A percentile compares a stretch with the other conserved stretches of the same genome.
Evolutionary conservation across 2,797 vertebrate genomes (phyloP).

Genomic region (Crocodylus rhombifer): DNA sequence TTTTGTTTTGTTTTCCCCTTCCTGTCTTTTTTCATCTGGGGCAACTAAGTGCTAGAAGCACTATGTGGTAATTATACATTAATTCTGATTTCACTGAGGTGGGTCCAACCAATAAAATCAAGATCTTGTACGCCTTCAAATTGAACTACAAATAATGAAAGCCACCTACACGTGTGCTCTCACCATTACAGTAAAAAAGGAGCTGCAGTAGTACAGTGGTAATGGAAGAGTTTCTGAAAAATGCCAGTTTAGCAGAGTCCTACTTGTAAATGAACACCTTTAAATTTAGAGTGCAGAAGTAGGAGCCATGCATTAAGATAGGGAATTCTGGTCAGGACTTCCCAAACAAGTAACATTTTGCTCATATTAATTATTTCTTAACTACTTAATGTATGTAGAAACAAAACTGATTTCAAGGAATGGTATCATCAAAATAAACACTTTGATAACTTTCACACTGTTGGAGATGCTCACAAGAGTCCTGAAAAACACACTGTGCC

Average conservation of each 20-base stretch:
- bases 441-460: background rate
- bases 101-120: background rate
- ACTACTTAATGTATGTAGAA: background rate
- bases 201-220: too few relatives aligned
- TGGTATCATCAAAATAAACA: accelerated
- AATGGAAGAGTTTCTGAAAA: too few relatives aligned
- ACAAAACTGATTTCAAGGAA: background rate
- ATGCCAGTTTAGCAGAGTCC: too few relatives aligned
- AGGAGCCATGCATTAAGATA: too few relatives aligned
- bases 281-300: too few relatives aligned
- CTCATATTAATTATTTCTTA: background rate
- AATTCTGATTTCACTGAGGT: background rate
- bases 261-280: too few relatives aligned
- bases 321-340: too few relatives aligned
- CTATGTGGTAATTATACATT: background rate
- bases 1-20: background rate
- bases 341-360: background rate
- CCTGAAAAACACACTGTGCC: background rate
- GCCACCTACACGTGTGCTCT: too few relatives aligned
- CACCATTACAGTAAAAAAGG: too few relatives aligned
- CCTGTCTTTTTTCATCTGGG: background rate
- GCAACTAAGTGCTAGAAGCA: background rate
- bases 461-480: background rate
- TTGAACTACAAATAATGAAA: too few relatives aligned
- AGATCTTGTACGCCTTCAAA: background rate